Conservation (phyloP, 2,113 vertebrate species). For the Pollimyrus isidori region DNA sequence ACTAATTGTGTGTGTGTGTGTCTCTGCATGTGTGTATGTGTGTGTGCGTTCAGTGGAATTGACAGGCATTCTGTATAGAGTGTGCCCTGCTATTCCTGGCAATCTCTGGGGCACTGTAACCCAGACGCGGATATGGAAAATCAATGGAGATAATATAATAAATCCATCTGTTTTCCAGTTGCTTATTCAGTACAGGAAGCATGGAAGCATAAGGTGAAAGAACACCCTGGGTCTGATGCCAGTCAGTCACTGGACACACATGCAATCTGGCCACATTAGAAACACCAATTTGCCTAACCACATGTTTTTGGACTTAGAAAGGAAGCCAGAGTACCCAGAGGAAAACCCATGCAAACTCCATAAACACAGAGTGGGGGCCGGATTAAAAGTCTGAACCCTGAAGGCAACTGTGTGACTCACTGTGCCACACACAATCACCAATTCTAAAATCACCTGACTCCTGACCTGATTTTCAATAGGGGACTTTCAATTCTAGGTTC, state of each 20-base stretch:
- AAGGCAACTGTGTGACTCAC: background rate
- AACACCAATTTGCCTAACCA: conserved; percentile 6
- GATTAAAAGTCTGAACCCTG: background rate
- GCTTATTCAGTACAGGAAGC: background rate
- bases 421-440: background rate
- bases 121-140: background rate
- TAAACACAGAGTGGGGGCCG: background rate
- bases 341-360: conserved; percentile 7
- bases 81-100: background rate
- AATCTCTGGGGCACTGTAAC: background rate
- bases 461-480: background rate
- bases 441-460: background rate
- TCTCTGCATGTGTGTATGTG: too few species aligned
- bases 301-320: background rate
- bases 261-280: background rate
- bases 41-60: background rate
- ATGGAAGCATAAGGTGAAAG: background rate
- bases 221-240: background rate
- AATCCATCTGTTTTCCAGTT: background rate
- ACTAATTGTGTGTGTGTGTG: background rate
- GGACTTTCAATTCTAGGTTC: background rate
- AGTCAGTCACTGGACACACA: background rate
- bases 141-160: background rate
- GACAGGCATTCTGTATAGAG: background rate
- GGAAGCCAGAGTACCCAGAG: background rate